Evolutionary conservation across 2,888 invertebrate species (phyloP).

Genomic region (Andricus quercusramuli): DNA sequence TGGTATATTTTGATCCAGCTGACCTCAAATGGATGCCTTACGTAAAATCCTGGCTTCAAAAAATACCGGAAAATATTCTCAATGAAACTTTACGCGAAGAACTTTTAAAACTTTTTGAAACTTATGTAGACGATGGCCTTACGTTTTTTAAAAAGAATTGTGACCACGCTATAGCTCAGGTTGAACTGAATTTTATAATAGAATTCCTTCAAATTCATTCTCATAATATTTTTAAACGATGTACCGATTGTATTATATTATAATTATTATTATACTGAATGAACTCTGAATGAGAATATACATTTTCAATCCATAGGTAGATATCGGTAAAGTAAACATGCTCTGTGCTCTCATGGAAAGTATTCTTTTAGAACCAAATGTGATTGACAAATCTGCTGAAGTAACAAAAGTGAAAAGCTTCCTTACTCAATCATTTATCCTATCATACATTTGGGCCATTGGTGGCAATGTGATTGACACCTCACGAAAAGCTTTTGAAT

Average conservation of each 20-base stretch:
- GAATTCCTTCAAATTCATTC: slow-evolving; percentile 29
- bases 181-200: slow-evolving; percentile 63
- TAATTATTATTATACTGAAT: neutral
- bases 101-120: slow-evolving; percentile 84
- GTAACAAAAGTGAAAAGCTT: slow-evolving; percentile 81
- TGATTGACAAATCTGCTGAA: slow-evolving; percentile 83
- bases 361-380: slow-evolving; percentile 83
- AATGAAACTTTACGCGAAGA: slow-evolving; percentile 83
- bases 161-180: slow-evolving; percentile 87
- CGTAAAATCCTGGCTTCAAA: slow-evolving; percentile 88
- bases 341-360: slow-evolving; percentile 87
- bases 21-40: slow-evolving; percentile 91
- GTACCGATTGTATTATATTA: neutral
- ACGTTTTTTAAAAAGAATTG: slow-evolving; percentile 85
- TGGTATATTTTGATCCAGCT: slow-evolving; percentile 94
- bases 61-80: slow-evolving; percentile 80
- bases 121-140: slow-evolving; percentile 85
- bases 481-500: slow-evolving; percentile 86
- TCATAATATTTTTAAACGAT: slow-evolving; percentile 47
- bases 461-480: slow-evolving; percentile 90
- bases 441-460: slow-evolving; percentile 91
- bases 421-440: slow-evolving; percentile 88
- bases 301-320: slow-evolving; percentile 81
- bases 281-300: neutral
- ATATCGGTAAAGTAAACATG: slow-evolving; percentile 89